Evolutionary conservation across 1,140 invertebrate genomes (phyloP).

Genomic region (Frieseomelitta varia): DNA sequence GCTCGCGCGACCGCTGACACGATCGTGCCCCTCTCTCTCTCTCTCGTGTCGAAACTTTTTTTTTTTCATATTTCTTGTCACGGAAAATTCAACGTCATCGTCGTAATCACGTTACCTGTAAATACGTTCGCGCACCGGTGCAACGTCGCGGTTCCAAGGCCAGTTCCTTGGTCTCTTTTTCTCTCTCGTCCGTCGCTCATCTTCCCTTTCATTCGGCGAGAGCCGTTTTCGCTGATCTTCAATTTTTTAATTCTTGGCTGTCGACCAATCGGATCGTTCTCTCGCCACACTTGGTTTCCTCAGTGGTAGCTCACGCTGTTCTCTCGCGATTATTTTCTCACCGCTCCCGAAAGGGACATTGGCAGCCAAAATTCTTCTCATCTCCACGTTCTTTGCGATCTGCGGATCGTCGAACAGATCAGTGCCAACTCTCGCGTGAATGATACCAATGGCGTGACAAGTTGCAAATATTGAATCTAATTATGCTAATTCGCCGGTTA

Average conservation of each 20-base stretch:
- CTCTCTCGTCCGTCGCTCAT: background rate
- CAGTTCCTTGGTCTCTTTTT: conserved; percentile 47
- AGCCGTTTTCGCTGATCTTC: background rate
- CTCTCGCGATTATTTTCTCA: background rate
- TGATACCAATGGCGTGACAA: conserved; percentile 76
- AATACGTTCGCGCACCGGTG: conserved; percentile 32
- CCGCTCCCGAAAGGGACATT: background rate
- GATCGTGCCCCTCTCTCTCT: no score
- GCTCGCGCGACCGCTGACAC: background rate
- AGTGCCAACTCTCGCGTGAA: conserved; percentile 21
- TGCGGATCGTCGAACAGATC: background rate
- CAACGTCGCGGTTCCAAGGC: conserved; percentile 17
- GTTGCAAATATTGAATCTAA: conserved; percentile 80
- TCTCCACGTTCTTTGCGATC: background rate
- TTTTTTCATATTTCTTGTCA: background rate
- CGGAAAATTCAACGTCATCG: background rate
- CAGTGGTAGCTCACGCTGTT: no score
- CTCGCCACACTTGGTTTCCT: background rate
- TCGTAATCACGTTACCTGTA: conserved; percentile 18
- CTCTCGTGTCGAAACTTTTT: conserved; percentile 6
- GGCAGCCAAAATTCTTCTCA: no score
- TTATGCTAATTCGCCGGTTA: conserved; percentile 76
- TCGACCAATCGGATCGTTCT: no score
- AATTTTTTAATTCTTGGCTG: background rate
- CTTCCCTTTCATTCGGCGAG: background rate